A percentile compares a stretch with the other conserved stretches of the same genome.
Evolutionary conservation across 1,140 invertebrate species (phyloP).

Genomic region (Euura lappo): DNA sequence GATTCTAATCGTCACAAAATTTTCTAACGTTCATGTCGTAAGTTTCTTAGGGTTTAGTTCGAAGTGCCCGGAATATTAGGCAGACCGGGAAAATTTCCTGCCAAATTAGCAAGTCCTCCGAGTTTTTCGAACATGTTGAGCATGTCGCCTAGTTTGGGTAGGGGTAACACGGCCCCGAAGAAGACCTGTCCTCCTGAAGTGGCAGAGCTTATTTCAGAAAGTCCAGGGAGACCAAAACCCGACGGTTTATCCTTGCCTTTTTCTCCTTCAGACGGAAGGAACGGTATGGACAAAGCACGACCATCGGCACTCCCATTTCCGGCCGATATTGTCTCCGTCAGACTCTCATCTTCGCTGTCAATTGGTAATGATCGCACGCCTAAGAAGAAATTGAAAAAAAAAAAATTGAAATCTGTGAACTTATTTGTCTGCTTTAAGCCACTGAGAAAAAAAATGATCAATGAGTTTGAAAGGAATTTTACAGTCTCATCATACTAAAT

Average conservation of each 20-base stretch:
- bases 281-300: background rate
- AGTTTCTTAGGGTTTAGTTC: background rate
- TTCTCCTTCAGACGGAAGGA: background rate
- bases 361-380: slow-evolving; percentile 21
- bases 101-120: background rate
- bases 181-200: background rate
- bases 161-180: background rate
- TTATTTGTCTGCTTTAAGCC: no score
- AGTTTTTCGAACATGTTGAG: background rate
- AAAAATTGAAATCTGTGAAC: no score
- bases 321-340: slow-evolving; percentile 9
- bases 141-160: background rate
- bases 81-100: no score
- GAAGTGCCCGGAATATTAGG: background rate
- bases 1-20: no score
- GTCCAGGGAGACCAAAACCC: background rate
- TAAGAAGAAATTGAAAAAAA: background rate
- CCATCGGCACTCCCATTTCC: background rate
- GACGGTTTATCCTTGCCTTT: background rate
- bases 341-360: slow-evolving; percentile 29
- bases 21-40: no score
- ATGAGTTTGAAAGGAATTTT: background rate
- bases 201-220: background rate
- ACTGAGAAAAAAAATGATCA: no score
- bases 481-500: background rate